phyloP scores from a whole-genome alignment of 2,888 invertebrate genomes.

The Dryococelus australis region DNA sequence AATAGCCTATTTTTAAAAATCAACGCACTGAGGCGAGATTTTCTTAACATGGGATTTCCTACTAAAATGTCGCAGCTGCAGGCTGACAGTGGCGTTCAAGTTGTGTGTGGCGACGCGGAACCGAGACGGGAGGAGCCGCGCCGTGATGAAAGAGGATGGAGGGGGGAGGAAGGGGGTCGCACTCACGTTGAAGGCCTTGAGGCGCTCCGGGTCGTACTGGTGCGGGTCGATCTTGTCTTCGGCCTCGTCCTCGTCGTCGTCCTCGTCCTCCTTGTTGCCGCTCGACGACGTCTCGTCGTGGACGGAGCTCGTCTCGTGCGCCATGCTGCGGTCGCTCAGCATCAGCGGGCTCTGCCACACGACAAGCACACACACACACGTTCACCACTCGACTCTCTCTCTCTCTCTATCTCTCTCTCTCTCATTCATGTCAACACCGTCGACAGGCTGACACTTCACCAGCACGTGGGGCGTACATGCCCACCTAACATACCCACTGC shows the following conservation, averaged over 20 bases:
- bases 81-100: too few relatives aligned
- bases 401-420: too few relatives aligned
- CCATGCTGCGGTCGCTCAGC: conserved; percentile 60
- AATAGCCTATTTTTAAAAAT: too few relatives aligned
- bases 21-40: too few relatives aligned
- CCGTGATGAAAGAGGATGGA: conserved; percentile 45
- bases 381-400: not conserved
- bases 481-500: too few relatives aligned
- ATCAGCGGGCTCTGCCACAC: conserved; percentile 69
- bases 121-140: too few relatives aligned
- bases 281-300: conserved; percentile 91
- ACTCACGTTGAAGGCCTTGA: conserved; percentile 95
- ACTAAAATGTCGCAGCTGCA: too few relatives aligned
- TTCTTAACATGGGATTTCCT: too few relatives aligned
- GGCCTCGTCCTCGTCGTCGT: conserved; percentile 89
- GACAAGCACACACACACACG: not conserved
- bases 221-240: conserved; percentile 91
- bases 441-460: not conserved
- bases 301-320: conserved; percentile 69
- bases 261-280: conserved; percentile 85
- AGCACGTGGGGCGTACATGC: too few relatives aligned
- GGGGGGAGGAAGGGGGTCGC: conserved; percentile 50
- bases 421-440: conserved; percentile 22
- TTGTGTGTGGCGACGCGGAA: too few relatives aligned
- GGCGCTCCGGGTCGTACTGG: conserved; percentile 89